A percentile compares a stretch with the other conserved stretches of the same genome.
These are phyloP conservation scores for Procavia capensis DNA, from an alignment of 2,113 vertebrate species.

Conservation along the genomic window DNA sequence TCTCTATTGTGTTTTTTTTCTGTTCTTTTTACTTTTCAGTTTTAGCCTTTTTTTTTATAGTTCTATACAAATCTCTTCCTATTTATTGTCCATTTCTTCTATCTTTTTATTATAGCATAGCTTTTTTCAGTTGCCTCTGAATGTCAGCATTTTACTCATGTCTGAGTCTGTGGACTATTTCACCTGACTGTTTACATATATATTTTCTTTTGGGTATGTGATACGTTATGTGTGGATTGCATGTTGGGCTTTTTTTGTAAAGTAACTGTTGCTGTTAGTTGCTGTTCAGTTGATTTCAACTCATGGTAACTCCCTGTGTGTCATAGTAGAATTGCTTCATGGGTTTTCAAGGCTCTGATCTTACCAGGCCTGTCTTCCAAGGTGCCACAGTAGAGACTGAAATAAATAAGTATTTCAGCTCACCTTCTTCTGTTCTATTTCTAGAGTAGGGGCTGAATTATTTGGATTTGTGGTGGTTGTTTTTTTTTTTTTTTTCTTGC, in stretches of 20 bases:
- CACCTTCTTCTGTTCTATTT: not conserved
- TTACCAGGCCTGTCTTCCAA: no score
- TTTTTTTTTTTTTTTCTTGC: not conserved
- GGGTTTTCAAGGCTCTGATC: no score
- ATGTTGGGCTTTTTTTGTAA: not conserved
- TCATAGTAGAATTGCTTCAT: no score
- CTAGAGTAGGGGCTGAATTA: not conserved
- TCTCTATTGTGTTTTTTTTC: not conserved
- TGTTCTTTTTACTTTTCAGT: not conserved
- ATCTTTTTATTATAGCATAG: not conserved
- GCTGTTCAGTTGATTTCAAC: no score
- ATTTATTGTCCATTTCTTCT: not conserved
- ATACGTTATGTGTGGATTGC: not conserved
- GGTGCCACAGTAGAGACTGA: not conserved
- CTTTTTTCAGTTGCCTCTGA: not conserved
- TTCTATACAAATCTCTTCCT: not conserved
- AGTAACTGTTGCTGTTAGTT: not conserved
- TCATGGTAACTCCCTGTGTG: no score
- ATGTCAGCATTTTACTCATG: conserved; percentile 2
- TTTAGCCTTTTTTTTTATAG: not conserved
- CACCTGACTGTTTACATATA: not conserved
- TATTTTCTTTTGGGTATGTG: not conserved
- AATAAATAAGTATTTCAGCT: not conserved
- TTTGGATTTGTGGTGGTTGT: not conserved
- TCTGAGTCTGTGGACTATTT: not conserved